Base-by-base conservation (phyloP, 2,888 invertebrate genomes). In the Allygus modestus region DNA sequence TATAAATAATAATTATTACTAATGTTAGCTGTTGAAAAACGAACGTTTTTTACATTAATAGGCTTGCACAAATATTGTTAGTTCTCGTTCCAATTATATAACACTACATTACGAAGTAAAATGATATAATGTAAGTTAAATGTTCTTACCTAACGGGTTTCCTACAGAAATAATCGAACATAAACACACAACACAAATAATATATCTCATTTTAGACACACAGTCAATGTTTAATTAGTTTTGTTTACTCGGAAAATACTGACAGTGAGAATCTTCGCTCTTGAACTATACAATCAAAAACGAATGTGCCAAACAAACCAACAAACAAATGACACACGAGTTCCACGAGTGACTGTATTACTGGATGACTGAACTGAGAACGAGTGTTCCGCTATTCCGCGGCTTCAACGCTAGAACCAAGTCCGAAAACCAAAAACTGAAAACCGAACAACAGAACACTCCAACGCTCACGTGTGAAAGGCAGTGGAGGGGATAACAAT, bases 401-500 rank as follows among this genome's bases (percentile, higher is more conserved):
- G 46, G n/a, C 12, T 46, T 46, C 1, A 15, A 46, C n/a, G 17
- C 46, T 46, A 37, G 46, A 46, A 17, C 17, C 46, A 17, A 46
- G 46, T 15, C 46, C 46, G 46, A 46, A 46, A 46, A 46, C 46
- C 12, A 12, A 46, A 37, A 37, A 46, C 17, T 15, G 46, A 9
- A 7, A 37, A 37, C 37, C 4, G 9, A 37, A 7, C 37, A 37
- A 37, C 37, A 37, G 9, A 37, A 7, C 37, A 37, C n/a, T 37
- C 37, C 37, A 46, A 46, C 46, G 12, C 46, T 54, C 54, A 54
- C 54, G 23, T 65, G 65, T 31, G 65, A 26, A 65, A 28, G 23
- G 26, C 17, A 31, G 7, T 15, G 65, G 65, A 31, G 65, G 65
- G 65, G 65, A 17, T 0, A 58, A 7, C 65, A 65, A 5, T 11